Conservation (phyloP, 2,113 vertebrate genomes). For the Fregetta grallaria region DNA sequence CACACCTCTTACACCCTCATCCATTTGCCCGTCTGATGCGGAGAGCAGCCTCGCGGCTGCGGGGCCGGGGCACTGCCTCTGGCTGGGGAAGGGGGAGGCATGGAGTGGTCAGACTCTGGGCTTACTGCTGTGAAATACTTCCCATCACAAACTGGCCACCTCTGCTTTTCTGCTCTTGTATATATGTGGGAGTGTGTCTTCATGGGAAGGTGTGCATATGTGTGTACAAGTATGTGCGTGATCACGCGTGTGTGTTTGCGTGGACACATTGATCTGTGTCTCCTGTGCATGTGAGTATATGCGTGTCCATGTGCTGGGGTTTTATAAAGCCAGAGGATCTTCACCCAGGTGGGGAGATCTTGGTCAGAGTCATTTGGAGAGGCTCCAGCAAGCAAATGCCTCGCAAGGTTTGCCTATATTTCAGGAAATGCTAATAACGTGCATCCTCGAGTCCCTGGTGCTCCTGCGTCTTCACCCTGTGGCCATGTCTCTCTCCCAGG, state of each 20-base stretch:
- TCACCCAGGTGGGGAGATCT: background rate
- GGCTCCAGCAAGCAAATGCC: background rate
- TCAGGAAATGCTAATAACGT: background rate
- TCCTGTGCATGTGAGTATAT: rapidly evolving
- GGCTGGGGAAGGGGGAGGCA: background rate
- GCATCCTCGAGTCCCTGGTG: background rate
- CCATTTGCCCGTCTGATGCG: rapidly evolving
- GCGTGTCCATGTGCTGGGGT: background rate
- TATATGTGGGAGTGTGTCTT: background rate
- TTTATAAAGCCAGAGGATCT: background rate
- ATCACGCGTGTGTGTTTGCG: no score
- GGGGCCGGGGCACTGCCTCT: background rate
- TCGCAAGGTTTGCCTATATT: background rate
- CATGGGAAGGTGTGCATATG: background rate
- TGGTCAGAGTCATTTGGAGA: background rate
- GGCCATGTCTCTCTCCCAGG: background rate
- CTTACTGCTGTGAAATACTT: background rate
- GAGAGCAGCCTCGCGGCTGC: background rate
- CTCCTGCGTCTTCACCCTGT: background rate
- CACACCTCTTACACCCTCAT: background rate
- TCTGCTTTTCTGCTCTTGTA: background rate
- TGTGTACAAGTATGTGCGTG: background rate
- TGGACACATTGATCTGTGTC: rapidly evolving
- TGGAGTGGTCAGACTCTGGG: no score
- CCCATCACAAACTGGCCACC: background rate